A percentile compares a stretch with the other conserved stretches of the same genome.
These are phyloP conservation scores for Acleris cristana DNA, from an alignment of 2,888 invertebrate species.

Conservation along the genomic window DNA sequence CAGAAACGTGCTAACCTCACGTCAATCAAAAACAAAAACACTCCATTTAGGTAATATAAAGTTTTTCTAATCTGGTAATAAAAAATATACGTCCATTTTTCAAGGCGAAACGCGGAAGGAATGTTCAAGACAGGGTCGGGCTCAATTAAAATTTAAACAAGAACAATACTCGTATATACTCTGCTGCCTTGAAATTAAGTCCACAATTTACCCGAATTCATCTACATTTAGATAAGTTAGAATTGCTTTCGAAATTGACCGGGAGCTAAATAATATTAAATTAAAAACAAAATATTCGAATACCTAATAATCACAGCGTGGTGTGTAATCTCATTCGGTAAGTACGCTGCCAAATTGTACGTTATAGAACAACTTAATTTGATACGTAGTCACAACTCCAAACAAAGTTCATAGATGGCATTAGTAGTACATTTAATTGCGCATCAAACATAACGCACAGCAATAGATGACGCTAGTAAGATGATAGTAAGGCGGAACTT, in stretches of 20 bases:
- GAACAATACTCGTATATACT: constrained; percentile 21
- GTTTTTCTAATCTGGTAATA: constrained; percentile 22
- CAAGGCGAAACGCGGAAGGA: constrained; percentile 14
- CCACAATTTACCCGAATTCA: constrained; percentile 50
- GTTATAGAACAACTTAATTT: no score
- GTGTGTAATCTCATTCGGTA: no score
- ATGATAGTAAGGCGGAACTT: no score
- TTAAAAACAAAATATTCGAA: no score
- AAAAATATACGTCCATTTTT: constrained; percentile 30
- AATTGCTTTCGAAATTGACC: constrained; percentile 49
- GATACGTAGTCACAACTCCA: no score
- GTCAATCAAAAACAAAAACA: constrained; percentile 30
- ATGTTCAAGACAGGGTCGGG: constrained; percentile 45
- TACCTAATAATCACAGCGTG: no score
- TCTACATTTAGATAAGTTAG: constrained; percentile 58
- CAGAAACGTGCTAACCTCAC: constrained; percentile 16
- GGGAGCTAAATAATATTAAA: constrained; percentile 40
- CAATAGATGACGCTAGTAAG: no score
- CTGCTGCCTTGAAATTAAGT: constrained; percentile 42
- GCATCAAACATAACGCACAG: no score
- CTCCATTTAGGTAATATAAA: constrained; percentile 10
- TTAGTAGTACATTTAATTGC: no score
- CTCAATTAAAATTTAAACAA: constrained; percentile 57
- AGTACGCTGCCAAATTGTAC: no score
- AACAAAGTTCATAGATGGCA: no score